Evolutionary conservation across 2,113 vertebrate genomes (phyloP).

Genomic region (Alaudala cheleensis): DNA sequence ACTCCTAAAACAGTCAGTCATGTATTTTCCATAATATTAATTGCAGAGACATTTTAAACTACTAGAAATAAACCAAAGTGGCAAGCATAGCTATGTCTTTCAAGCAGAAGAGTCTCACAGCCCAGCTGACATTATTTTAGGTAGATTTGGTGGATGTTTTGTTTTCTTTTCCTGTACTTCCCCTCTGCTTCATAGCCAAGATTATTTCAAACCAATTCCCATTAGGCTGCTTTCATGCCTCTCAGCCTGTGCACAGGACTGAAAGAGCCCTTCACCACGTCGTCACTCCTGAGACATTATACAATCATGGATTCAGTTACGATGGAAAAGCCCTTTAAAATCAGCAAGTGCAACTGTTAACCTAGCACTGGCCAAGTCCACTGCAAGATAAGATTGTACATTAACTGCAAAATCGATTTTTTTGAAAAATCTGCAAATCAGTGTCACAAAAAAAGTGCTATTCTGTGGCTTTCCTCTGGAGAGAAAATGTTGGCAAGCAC

Average conservation of each 20-base stretch:
- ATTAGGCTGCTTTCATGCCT: background rate
- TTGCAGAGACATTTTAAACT: background rate
- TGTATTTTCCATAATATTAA: background rate
- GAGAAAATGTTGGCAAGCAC: background rate
- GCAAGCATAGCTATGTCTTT: background rate
- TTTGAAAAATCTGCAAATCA: background rate
- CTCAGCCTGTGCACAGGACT: background rate
- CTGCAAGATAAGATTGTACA: background rate
- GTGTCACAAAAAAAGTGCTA: background rate
- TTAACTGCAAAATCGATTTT: background rate
- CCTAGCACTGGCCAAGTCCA: background rate
- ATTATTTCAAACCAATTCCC: background rate
- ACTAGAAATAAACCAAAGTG: background rate
- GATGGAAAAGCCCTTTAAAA: background rate
- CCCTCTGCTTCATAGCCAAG: background rate
- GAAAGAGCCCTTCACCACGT: background rate
- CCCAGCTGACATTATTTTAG: background rate
- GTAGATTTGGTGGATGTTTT: background rate
- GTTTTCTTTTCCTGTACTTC: background rate
- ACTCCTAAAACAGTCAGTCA: background rate
- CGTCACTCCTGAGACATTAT: background rate
- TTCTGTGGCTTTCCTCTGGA: background rate
- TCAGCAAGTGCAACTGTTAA: background rate
- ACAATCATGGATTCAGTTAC: background rate
- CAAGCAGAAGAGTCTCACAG: background rate